Evolutionary conservation across 2,888 invertebrate species (phyloP).

Genomic region (Diarsia rubi): DNA sequence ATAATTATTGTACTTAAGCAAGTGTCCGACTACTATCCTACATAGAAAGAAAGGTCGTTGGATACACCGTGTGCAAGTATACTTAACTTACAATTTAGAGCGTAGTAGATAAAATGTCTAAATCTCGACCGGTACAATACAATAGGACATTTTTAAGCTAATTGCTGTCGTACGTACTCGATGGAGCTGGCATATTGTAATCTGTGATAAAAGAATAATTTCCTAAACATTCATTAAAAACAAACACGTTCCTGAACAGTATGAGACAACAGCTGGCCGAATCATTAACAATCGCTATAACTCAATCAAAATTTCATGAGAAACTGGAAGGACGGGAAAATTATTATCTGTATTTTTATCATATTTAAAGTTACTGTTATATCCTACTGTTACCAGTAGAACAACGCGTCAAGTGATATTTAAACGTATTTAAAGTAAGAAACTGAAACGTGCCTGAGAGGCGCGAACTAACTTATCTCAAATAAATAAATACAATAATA

Average conservation of each 20-base stretch:
- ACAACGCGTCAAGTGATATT: constrained; percentile 49
- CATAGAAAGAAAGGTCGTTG: constrained; percentile 15
- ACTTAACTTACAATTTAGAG: constrained; percentile 22
- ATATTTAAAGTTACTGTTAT: constrained; percentile 22
- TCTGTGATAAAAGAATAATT: constrained; percentile 57
- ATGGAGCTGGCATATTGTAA: constrained; percentile 26
- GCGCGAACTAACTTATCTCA: constrained; percentile 39
- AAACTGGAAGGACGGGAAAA: background rate
- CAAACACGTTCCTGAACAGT: constrained; percentile 4
- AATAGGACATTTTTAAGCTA: constrained; percentile 20
- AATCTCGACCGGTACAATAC: constrained; percentile 31
- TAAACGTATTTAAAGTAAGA: constrained; percentile 38
- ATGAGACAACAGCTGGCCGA: constrained; percentile 1
- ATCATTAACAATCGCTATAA: background rate
- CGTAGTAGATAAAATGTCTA: constrained; percentile 33
- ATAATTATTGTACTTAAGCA: constrained; percentile 59
- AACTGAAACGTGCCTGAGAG: constrained; percentile 43
- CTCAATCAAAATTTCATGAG: constrained; percentile 1
- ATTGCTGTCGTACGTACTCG: constrained; percentile 16
- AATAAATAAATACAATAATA: constrained; percentile 39
- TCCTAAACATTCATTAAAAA: constrained; percentile 29
- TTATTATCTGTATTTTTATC: constrained; percentile 17
- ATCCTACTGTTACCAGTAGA: constrained; percentile 33
- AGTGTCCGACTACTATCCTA: constrained; percentile 17
- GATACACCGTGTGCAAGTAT: constrained; percentile 24